A percentile compares a stretch with the other conserved stretches of the same genome.
These are phyloP conservation scores for Girardia tigrina DNA, from an alignment of 2,888 invertebrate genomes.

Conservation along the genomic window DNA sequence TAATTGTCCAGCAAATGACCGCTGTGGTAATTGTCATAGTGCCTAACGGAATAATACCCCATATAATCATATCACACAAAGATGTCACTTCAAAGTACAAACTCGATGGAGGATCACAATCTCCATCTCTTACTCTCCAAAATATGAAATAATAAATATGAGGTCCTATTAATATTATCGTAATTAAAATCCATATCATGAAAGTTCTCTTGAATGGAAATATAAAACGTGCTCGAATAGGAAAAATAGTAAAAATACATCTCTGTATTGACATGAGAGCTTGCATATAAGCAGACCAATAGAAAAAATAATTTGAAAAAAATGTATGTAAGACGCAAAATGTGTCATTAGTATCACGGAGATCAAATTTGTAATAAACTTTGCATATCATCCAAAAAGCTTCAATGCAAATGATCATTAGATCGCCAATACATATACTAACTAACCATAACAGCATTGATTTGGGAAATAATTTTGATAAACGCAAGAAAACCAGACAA, in stretches of 20 bases:
- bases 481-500: slow-evolving; percentile 31
- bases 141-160: slow-evolving; percentile 29
- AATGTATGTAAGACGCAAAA: slow-evolving; percentile 32
- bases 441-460: slow-evolving; percentile 34
- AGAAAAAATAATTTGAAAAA: slow-evolving; percentile 35
- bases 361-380: slow-evolving; percentile 25
- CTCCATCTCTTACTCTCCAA: slow-evolving; percentile 25
- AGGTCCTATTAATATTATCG: slow-evolving; percentile 28
- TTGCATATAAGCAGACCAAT: slow-evolving; percentile 37
- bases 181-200: slow-evolving; percentile 24
- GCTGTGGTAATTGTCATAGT: slow-evolving; percentile 33
- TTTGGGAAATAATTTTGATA: slow-evolving; percentile 34
- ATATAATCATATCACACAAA: slow-evolving; percentile 33
- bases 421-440: slow-evolving; percentile 35
- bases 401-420: slow-evolving; percentile 35
- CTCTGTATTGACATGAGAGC: slow-evolving; percentile 34
- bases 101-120: slow-evolving; percentile 35
- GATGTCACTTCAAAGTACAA: slow-evolving; percentile 33
- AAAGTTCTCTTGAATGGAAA: slow-evolving; percentile 25
- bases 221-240: slow-evolving; percentile 31
- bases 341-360: slow-evolving; percentile 16
- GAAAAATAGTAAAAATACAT: slow-evolving; percentile 30
- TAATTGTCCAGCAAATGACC: slow-evolving; percentile 28
- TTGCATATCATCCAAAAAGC: slow-evolving; percentile 34
- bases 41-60: slow-evolving; percentile 32